Evolutionary conservation across 1,140 invertebrate genomes (phyloP), one percentile per base, ranked within the genome.

Genomic region (Fopius arisanus): DNA sequence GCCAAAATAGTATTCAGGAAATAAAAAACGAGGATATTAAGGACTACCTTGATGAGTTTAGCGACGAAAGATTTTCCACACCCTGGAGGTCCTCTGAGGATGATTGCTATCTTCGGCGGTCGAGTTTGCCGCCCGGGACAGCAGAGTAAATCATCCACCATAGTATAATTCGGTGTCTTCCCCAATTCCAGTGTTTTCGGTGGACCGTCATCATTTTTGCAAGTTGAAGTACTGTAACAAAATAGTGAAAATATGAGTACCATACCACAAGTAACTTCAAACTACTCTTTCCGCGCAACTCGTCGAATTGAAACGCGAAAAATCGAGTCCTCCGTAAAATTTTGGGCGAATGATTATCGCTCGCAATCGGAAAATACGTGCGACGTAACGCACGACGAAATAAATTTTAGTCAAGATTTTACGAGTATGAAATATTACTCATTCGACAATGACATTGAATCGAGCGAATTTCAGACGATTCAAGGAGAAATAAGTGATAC

Each of bases 61-160:
- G 95, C 94, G 78, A 96, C 89, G 87, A 93, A 94, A 29, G 94
- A 95, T 89, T 97, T 97, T 54, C 96, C 96, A 86, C 95, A 95
- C 1, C 96, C 96, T 16, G 96, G 96, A 65, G 94, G 92, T 73
- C 97, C 97, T 85, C 97, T 88, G 12, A 99, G 85, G 78, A 99
- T 95, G 67, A 98, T 94, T 23, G 94, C 94, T 76, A 98, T 94
- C 83, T 95, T 93, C 23, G 90, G 88, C 59, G 96, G 96, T 81
- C 96, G 89, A 76, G 90, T 92, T 77, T 90, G 90, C 75, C 94
- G 90, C 59, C 92, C 95, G 59, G 94, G 96, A 62, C 86, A 83
- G 77, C 89, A 91, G 72, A 98, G 84, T 23, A 98, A 80, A 83
- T 98, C 96, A 83, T 97, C 95, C 72, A 98, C 92, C 82, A 93